Base-by-base conservation (phyloP, 2,113 vertebrate genomes). In the Sarotherodon lohbergeri region DNA sequence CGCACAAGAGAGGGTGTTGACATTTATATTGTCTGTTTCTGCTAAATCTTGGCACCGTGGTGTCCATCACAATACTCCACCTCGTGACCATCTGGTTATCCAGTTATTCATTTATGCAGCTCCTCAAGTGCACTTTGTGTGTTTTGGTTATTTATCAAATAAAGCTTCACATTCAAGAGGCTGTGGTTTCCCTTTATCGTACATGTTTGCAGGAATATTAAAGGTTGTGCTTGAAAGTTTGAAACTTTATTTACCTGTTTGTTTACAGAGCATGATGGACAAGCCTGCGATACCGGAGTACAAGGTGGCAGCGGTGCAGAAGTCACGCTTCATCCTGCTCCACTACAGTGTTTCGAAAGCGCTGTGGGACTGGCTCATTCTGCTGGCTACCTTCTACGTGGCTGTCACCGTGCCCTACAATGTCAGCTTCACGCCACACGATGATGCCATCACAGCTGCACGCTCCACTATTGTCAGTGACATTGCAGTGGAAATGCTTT, bases 291-390 rank as follows among this genome's bases (percentile, higher is more conserved):
- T 99, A 80, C 98, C 98, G 0, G 98, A 99, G 95, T 99, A 99
- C 96, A 99, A 99, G 93, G 98, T 99, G 91, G 98, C 98, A 59
- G 96, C 98, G 0, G 96, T 98, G 80, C 96, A 98, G 96, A 98
- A 98, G 91, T 98, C 98, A 4, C 97, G 97, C 95, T 98, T 98
- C 96, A 98, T 99, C 95, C 96, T 99, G 90, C 97, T 99, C 85
- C 98, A 99, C 96, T 99, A 98, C 96, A 99, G 98, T 86, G 86
- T 98, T 91, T 98, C 97, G 82, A 99, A 99, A 92, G 98, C 98
- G 0, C 92, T 99, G 83, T 99, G 98, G 98, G 98, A 99, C 63
- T 99, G 98, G 97, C 96, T 99, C 87, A 99, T 99, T 88, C 97
- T 99, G 29, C 87, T 99, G 54, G 98, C 98, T 88, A 99, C 98